These are phyloP conservation scores for Trichonephila clavipes DNA, from an alignment of 1,140 invertebrate genomes.

Conservation along the genomic window DNA sequence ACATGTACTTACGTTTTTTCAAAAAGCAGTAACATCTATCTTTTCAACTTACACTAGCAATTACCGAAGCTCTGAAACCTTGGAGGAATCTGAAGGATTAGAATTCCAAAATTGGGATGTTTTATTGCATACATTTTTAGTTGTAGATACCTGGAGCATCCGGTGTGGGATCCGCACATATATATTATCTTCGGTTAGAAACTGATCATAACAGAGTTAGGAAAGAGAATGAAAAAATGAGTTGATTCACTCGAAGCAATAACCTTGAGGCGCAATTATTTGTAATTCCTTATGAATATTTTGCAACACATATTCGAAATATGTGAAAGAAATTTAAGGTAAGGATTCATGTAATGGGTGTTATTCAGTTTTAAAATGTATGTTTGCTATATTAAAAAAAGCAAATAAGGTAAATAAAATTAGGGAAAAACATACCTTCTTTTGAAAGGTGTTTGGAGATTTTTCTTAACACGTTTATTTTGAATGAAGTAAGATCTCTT, in stretches of 20 bases:
- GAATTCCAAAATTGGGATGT: slow-evolving; percentile 52
- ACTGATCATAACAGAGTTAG: slow-evolving; percentile 12
- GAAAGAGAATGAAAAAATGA: not conserved
- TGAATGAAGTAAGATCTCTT: too few relatives aligned
- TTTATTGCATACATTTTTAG: slow-evolving; percentile 63
- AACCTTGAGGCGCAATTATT: not conserved
- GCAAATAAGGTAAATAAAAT: too few relatives aligned
- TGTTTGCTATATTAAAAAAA: too few relatives aligned
- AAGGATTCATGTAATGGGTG: too few relatives aligned
- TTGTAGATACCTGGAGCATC: not conserved
- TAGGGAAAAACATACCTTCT: too few relatives aligned
- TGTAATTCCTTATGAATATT: not conserved
- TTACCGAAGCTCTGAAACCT: slow-evolving; percentile 28
- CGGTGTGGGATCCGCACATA: not conserved
- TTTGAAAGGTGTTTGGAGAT: too few relatives aligned
- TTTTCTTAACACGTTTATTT: too few relatives aligned
- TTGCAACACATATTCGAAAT: not conserved
- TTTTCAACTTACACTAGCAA: slow-evolving; percentile 53
- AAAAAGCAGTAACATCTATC: slow-evolving; percentile 64
- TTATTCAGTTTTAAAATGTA: too few relatives aligned
- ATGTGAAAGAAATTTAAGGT: not conserved
- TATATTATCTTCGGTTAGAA: not conserved
- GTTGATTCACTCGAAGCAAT: not conserved
- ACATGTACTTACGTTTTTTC: slow-evolving; percentile 64
- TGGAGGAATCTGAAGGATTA: slow-evolving; percentile 37